Conservation (phyloP, 1,140 invertebrate genomes). For the Neodiprion fabricii region DNA sequence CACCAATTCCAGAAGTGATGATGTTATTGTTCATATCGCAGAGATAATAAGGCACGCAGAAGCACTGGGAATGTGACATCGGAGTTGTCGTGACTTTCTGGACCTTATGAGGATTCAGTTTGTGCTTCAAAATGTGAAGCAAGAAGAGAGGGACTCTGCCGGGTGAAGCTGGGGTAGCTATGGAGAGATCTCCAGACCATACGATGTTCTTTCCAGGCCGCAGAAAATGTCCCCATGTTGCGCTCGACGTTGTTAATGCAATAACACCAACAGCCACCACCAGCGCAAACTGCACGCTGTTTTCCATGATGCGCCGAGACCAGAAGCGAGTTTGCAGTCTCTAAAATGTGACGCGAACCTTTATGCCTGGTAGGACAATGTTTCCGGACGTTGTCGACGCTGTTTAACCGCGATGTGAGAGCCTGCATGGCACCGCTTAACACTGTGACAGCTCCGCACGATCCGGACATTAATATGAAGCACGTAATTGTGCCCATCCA, state of each 20-base stretch:
- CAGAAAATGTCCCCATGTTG: background rate
- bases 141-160: slow-evolving; percentile 29
- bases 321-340: background rate
- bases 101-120: slow-evolving; percentile 36
- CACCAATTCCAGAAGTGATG: slow-evolving; percentile 59
- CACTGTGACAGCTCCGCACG: background rate
- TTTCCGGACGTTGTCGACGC: background rate
- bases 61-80: slow-evolving; percentile 37
- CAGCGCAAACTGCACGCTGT: background rate
- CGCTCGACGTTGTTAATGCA: background rate
- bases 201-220: slow-evolving; percentile 1
- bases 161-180: background rate
- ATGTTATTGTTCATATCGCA: slow-evolving; percentile 62
- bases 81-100: slow-evolving; percentile 31
- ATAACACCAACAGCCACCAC: background rate
- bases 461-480: background rate
- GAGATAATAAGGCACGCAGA: slow-evolving; percentile 64
- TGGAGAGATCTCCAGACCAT: background rate
- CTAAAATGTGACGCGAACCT: background rate
- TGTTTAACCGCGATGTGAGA: background rate
- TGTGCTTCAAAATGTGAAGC: slow-evolving; percentile 44
- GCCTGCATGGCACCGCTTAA: background rate
- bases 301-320: background rate
- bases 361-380: background rate
- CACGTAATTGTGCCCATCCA: background rate